Base-by-base conservation (phyloP, 2,888 invertebrate species). In the Drosophila helvetica region DNA sequence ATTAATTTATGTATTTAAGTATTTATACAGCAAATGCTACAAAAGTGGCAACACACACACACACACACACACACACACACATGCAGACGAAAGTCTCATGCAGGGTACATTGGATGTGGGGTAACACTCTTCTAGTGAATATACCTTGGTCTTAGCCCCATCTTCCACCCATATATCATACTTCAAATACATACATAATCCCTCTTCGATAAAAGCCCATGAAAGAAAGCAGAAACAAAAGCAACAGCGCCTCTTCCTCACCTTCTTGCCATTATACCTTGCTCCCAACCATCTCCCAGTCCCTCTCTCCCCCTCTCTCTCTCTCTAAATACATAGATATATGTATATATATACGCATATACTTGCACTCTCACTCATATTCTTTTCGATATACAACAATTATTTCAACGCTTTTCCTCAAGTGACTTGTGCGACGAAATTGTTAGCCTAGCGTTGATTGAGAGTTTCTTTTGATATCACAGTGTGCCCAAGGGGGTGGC, bases 361-460 rank as follows among this genome's bases (percentile, higher is more conserved):
- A 19, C 33, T 33, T 33, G 8, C 33, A 56, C 62, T 61, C 52
- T 62, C 38, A 47, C 54, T 67, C 73, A 56, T 12, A 46, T 46
- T 54, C 51, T 43, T 55, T 59, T 50, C 47, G 38, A 51, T 64
- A 51, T 56, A 74, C 71, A 48, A 71, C 79, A 84, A 84, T 77
- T 72, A 75, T 84, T 77, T 85, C 71, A 67, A 66, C 70, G 77
- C 73, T 71, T 87, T 76, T 80, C 79, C 83, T 82, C 77, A 85
- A 87, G 78, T 82, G 79, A 74, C 79, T 38, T n/a, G 38, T 76
- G 76, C 80, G 78, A 75, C 74, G 74, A 76, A 76, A 76, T 80
- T 66, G 72, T 73, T 81, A 73, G 80, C 80, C 66, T 66, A 70
- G 86, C 83, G 79, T 85, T 85, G 88, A 85, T 85, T 85, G 85